Evolutionary conservation across 2,888 invertebrate genomes (phyloP).

Genomic region (Spodoptera picta): DNA sequence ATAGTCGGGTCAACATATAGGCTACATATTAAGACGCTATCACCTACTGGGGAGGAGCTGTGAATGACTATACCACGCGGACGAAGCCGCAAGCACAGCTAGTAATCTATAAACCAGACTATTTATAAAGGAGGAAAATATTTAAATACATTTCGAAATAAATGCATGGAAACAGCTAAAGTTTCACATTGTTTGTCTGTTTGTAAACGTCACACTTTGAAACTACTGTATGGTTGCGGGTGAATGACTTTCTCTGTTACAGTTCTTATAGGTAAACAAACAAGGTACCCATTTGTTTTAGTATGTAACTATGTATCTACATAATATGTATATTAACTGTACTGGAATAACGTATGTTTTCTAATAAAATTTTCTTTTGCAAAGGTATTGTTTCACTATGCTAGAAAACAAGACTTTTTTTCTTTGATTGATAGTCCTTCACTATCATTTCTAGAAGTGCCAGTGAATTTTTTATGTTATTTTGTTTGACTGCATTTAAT

Average conservation of each 20-base stretch:
- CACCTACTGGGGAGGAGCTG: too few relatives aligned
- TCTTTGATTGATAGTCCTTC: too few relatives aligned
- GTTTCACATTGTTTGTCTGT: slow-evolving; percentile 38
- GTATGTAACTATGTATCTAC: slow-evolving; percentile 8
- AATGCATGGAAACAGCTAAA: slow-evolving; percentile 13
- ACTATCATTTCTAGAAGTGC: too few relatives aligned
- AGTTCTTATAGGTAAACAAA: slow-evolving; percentile 41
- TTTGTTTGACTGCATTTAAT: too few relatives aligned
- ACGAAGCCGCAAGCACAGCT: too few relatives aligned
- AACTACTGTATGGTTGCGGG: slow-evolving; percentile 35
- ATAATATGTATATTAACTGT: slow-evolving; percentile 3
- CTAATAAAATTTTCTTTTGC: not conserved
- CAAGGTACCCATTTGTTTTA: slow-evolving; percentile 1
- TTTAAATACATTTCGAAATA: slow-evolving; percentile 9
- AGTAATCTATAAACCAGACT: not conserved
- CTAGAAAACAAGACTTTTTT: too few relatives aligned
- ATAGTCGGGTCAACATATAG: too few relatives aligned
- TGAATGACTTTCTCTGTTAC: slow-evolving; percentile 48
- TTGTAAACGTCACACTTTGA: slow-evolving; percentile 24
- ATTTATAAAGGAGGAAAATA: not conserved
- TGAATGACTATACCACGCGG: too few relatives aligned
- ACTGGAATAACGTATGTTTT: not conserved
- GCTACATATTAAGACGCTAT: too few relatives aligned
- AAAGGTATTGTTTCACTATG: too few relatives aligned
- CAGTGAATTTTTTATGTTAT: too few relatives aligned